Base-by-base conservation (phyloP, 2,113 vertebrate genomes). In the Scalopus aquaticus region DNA sequence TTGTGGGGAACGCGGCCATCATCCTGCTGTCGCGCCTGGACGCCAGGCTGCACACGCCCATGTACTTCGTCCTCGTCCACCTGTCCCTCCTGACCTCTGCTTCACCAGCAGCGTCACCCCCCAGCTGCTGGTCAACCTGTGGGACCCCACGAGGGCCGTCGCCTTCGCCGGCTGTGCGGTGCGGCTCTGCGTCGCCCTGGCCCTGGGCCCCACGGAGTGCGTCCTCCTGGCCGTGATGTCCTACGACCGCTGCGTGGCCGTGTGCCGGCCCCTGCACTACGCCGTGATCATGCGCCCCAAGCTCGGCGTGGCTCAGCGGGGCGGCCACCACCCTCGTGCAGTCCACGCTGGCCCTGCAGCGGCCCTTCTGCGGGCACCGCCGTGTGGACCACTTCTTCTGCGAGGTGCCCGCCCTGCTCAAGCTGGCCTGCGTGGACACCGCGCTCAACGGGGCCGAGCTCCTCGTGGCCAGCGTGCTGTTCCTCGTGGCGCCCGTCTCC, bases 191-290 rank as follows among this genome's bases (percentile, higher is more conserved):
- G 19, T 58, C 4, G 5, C 19, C 19, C 56, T 22, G 19, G 17
- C 5, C 5, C 56, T 58, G 56, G 56, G 56, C 5, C 2, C 56
- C 19, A 22, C 56, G 5, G 56, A 58, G 56, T 58, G 56, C 56
- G 76, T 89, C 30, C 77, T 95, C 20, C 62, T 73, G 17, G 74
- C 93, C 3, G 96, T 98, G 51, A 98, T 98, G 98, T 98, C 98
- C 9, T 98, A 96, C 0, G 98, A 98, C 26, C 56, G 93, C 4
- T 98, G 96, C 0, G 56, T 96, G 2, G 92, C 46, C 46, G 46
- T 49, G 8, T 49, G 46, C 46, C 46, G 46, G 46, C 46, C 46
- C 46, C 46, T 49, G 51, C 90, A 72, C 20, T 98, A 98, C 81
- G 28, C 46, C 0, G 30, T 91, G n/a, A 32, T 98, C 79, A 98